Evolutionary conservation across 2,113 vertebrate species (phyloP).

Genomic region (Haemorhous mexicanus): DNA sequence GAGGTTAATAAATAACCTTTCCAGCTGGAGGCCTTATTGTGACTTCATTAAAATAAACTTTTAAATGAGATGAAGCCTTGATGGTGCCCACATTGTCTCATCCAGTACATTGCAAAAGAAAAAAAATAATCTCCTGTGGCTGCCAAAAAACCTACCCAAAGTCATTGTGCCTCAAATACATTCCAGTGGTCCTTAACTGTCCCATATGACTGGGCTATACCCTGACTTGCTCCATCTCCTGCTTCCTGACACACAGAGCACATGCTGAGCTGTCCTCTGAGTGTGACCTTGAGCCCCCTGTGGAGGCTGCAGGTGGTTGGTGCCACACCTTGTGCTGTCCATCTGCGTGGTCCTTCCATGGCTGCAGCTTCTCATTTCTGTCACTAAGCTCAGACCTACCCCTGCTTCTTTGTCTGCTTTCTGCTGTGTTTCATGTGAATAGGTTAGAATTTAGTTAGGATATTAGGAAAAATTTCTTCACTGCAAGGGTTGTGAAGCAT

Average conservation of each 20-base stretch:
- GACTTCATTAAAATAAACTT: slow-evolving; percentile 51
- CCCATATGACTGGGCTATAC: background rate
- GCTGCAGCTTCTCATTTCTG: background rate
- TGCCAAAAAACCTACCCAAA: background rate
- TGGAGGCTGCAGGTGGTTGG: background rate
- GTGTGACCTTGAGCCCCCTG: background rate
- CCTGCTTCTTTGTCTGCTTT: background rate
- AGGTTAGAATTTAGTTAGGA: background rate
- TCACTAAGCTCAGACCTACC: background rate
- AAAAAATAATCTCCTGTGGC: accelerated
- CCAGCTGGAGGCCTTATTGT: slow-evolving; percentile 68
- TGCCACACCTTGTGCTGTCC: accelerated
- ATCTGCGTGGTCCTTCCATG: background rate
- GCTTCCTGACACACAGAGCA: background rate
- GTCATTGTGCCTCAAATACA: background rate
- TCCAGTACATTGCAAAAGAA: background rate
- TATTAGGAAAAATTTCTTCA: background rate
- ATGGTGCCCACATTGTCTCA: background rate
- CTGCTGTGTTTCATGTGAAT: background rate
- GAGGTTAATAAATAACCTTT: slow-evolving; percentile 77
- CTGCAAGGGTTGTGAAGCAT: background rate
- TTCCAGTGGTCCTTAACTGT: background rate
- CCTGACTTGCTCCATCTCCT: background rate
- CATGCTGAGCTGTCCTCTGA: accelerated
- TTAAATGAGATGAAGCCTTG: slow-evolving; percentile 16